Evolutionary conservation across 2,797 vertebrate genomes (phyloP).

Genomic region (Chelon labrosus): DNA sequence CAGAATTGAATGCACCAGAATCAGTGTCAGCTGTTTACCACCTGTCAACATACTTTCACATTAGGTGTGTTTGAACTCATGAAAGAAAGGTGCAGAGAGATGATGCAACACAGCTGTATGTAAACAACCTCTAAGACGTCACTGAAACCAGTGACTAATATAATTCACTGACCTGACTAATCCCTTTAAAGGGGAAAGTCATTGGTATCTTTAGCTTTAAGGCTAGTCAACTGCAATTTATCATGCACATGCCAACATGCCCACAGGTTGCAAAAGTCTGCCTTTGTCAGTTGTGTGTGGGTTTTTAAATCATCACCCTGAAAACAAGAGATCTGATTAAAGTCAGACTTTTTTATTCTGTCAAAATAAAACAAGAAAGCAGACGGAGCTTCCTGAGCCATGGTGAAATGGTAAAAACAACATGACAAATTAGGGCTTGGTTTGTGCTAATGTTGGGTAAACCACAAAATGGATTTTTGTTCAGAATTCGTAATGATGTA

Average conservation of each 20-base stretch:
- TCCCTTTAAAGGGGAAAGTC: neutral
- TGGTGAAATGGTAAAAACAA: neutral
- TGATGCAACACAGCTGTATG: slow-evolving; percentile 26
- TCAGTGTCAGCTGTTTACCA: no score
- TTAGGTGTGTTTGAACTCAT: slow-evolving; percentile 16
- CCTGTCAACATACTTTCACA: neutral
- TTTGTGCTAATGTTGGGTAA: no score
- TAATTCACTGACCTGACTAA: neutral
- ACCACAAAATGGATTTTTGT: neutral
- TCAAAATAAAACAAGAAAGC: slow-evolving; percentile 28
- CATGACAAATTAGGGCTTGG: neutral
- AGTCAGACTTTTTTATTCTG: slow-evolving; percentile 44
- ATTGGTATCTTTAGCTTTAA: neutral
- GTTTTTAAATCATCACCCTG: neutral
- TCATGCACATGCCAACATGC: slow-evolving; percentile 59
- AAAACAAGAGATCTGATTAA: neutral
- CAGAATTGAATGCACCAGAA: no score
- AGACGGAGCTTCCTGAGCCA: neutral
- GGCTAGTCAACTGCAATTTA: neutral
- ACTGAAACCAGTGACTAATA: slow-evolving; percentile 30
- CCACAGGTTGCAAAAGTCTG: slow-evolving; percentile 32
- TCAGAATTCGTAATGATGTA: neutral
- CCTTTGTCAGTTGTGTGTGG: slow-evolving; percentile 12
- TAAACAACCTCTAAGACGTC: slow-evolving; percentile 6
- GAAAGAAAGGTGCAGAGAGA: slow-evolving; percentile 11